These are phyloP conservation scores for Sebastes cheni DNA, from an alignment of 2,797 vertebrate species.

Conservation along the genomic window DNA sequence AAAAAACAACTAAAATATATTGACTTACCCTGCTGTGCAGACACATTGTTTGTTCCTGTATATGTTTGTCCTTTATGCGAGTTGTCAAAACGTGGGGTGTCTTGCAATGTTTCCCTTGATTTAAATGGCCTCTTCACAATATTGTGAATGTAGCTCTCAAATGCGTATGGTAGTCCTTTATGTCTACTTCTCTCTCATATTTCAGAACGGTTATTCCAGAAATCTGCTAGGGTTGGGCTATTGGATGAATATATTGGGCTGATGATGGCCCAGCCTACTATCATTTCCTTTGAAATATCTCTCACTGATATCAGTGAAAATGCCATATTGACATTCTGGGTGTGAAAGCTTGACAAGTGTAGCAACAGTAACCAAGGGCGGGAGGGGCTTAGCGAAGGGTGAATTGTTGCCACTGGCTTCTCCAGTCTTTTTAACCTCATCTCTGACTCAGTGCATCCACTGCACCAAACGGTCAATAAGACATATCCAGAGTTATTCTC, in stretches of 20 bases:
- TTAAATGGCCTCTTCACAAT: background rate
- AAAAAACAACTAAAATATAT: no score
- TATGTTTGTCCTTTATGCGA: background rate
- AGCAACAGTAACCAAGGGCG: background rate
- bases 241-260: no score
- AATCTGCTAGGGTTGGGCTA: no score
- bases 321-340: background rate
- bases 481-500: slow-evolving; percentile 51
- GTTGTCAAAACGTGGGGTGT: background rate
- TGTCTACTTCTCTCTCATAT: background rate
- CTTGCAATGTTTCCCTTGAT: background rate
- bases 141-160: background rate
- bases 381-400: background rate
- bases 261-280: background rate
- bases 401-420: background rate
- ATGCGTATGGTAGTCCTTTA: background rate
- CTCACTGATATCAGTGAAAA: background rate
- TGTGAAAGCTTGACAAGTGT: background rate
- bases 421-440: slow-evolving; percentile 9
- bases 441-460: slow-evolving; percentile 25
- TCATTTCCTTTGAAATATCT: background rate
- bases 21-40: no score
- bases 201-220: background rate
- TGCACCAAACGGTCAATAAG: slow-evolving; percentile 51
- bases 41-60: no score